Conservation (phyloP, 2,113 vertebrate genomes). For the rat (Rattus norvegicus) region GRCr8 NC_086029.1:19762001-19762500, state of each 20-base stretch:
- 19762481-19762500: not conserved
- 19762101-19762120: not conserved
- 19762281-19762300: not conserved
- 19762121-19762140: too few species aligned
- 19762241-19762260: not conserved
- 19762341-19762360: not conserved
- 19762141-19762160: not conserved
- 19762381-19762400: not conserved
- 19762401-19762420: not conserved
- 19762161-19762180: not conserved
- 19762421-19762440: not conserved
- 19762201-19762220: not conserved
- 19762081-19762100: not conserved
- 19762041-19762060: too few species aligned
- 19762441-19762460: not conserved
- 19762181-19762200: not conserved
- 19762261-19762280: not conserved
- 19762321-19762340: not conserved
- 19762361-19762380: not conserved
- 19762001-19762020: not conserved
- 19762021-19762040: not conserved
- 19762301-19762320: not conserved
- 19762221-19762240: too few species aligned
- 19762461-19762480: not conserved
- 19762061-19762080: not conserved